phyloP scores from a whole-genome alignment of 1,140 invertebrate genomes.

The Brachionus sp. region DNA sequence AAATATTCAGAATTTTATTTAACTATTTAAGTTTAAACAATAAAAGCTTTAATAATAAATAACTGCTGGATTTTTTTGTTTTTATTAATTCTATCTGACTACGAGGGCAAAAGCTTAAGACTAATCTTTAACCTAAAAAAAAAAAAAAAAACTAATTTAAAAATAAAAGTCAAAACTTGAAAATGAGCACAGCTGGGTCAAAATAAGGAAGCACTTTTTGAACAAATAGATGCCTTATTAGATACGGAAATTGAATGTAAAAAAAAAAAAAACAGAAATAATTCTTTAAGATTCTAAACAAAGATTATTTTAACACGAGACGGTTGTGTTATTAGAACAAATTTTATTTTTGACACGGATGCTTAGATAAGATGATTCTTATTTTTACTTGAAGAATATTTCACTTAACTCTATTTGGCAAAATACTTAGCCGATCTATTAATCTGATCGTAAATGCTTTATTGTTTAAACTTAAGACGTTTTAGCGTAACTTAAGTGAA shows the following conservation, averaged over 20 bases:
- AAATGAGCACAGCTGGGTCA: background rate
- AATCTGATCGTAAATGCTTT: background rate
- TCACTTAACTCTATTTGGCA: background rate
- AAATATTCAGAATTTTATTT: background rate
- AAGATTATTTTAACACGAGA: background rate
- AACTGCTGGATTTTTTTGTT: background rate
- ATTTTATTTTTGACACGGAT: too few relatives aligned
- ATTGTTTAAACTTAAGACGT: constrained; percentile 13
- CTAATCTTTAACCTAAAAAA: too few relatives aligned
- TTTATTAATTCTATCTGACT: too few relatives aligned
- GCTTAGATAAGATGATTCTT: too few relatives aligned
- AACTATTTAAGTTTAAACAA: background rate
- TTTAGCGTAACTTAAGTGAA: background rate
- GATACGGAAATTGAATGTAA: background rate
- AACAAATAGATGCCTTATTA: background rate
- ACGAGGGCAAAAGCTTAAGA: too few relatives aligned
- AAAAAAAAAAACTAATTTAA: too few relatives aligned
- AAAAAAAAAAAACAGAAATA: background rate
- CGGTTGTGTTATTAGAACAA: background rate
- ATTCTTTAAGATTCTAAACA: background rate
- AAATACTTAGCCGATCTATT: background rate
- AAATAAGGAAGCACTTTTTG: background rate
- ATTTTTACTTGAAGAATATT: background rate
- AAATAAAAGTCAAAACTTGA: background rate
- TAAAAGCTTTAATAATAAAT: background rate